These are phyloP conservation scores for Rhegmatorhina hoffmannsi DNA, from an alignment of 2,113 vertebrate species.

Conservation along the genomic window DNA sequence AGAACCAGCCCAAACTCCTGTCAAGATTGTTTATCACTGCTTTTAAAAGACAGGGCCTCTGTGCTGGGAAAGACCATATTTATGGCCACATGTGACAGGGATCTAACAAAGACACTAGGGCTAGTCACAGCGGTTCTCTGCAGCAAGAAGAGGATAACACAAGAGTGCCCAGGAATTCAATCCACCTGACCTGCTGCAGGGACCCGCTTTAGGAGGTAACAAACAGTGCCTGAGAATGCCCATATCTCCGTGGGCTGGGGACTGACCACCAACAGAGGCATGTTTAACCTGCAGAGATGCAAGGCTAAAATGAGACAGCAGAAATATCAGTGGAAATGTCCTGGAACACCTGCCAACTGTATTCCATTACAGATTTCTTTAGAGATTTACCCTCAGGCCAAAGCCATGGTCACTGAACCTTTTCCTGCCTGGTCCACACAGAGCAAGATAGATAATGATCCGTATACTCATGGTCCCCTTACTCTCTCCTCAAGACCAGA, in stretches of 20 bases:
- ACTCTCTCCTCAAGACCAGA: background rate
- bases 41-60: background rate
- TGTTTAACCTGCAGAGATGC: background rate
- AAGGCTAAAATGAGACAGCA: background rate
- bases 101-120: background rate
- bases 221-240: background rate
- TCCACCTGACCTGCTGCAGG: background rate
- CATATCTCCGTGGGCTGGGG: background rate
- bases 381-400: background rate
- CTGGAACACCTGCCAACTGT: background rate
- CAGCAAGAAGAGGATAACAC: background rate
- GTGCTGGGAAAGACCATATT: too few species aligned
- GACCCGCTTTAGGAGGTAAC: background rate
- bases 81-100: fast-evolving
- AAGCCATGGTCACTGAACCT: background rate
- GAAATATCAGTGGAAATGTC: background rate
- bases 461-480: background rate
- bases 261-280: background rate
- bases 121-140: background rate
- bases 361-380: background rate
- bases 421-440: background rate
- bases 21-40: background rate
- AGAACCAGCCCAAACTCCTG: background rate
- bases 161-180: background rate
- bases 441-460: background rate